Evolutionary conservation across 2,888 invertebrate species (phyloP), one percentile per base, ranked within the genome.

Genomic region (Sicus ferrugineus): DNA sequence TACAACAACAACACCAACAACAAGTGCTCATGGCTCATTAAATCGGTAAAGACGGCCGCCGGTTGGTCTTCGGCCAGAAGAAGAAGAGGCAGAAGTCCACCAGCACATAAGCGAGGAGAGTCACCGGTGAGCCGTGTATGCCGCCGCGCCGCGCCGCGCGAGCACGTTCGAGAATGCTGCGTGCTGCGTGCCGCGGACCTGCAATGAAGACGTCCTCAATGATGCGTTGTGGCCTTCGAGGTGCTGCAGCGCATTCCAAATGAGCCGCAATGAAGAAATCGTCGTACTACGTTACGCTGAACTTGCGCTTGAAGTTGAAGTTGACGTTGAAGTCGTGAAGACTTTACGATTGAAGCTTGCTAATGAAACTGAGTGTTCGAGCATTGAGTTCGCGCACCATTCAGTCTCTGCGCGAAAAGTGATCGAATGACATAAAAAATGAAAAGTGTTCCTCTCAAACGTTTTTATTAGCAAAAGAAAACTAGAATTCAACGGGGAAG

Each of bases 161-260:
- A 21, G 14, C 46, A 26, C 34, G 59, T 34, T 21, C 30, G 67
- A 14, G 23, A 48, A 54, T 68, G 63, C 2, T 23, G 28, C 34
- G 19, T 9, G 63, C n/a, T n/a, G n/a, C n/a, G n/a, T n/a, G n/a
- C n/a, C n/a, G n/a, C n/a, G n/a, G n/a, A n/a, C n/a, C 61, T 54
- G 69, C 70, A 77, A 76, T 78, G 76, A 78, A 75, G 68, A 75
- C 67, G 74, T 75, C 54, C 58, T 66, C 69, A 68, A 69, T 66
- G 74, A 73, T 65, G 70, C 74, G 73, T 73, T 75, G 75, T 79
- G 81, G 82, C 82, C 81, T 81, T 81, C 81, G 81, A 76, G 76
- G 78, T 78, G 80, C 79, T 79, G 81, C 75, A 75, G 77, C 73
- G 81, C 79, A 81, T 82, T 77, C 77, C 74, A 72, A 75, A 74